Conservation (phyloP, 1,140 invertebrate species). For the Leptinotarsa lineolata region DNA sequence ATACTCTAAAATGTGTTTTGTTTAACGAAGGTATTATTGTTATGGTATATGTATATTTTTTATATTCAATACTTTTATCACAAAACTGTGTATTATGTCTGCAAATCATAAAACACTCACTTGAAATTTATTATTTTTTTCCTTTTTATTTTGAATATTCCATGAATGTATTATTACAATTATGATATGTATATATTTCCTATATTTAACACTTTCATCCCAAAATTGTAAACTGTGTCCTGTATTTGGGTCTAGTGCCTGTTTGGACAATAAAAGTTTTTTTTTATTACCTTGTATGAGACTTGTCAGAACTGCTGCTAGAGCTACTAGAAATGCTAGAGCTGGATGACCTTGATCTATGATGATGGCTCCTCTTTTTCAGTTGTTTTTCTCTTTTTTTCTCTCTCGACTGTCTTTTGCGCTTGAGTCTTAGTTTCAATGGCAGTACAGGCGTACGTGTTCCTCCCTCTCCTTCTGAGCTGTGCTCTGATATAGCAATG, state of each 20-base stretch:
- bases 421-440: constrained; percentile 46
- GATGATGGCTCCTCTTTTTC: constrained; percentile 32
- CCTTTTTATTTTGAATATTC: too few species aligned
- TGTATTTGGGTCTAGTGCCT: too few species aligned
- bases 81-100: too few species aligned
- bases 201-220: too few species aligned
- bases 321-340: constrained; percentile 32
- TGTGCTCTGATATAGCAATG: constrained; percentile 11
- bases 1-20: too few species aligned
- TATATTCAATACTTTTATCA: too few species aligned
- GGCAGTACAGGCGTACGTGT: constrained; percentile 39
- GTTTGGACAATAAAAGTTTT: too few species aligned
- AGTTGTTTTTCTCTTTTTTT: constrained; percentile 27
- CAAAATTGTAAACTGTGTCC: too few species aligned
- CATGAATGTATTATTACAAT: too few species aligned
- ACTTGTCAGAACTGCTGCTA: constrained; percentile 27
- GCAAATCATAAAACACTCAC: too few species aligned
- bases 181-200: constrained; percentile 13
- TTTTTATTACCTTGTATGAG: constrained; percentile 26
- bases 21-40: too few species aligned
- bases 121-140: constrained; percentile 13
- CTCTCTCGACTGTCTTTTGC: constrained; percentile 39
- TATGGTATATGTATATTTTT: too few species aligned
- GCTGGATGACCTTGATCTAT: constrained; percentile 31
- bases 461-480: constrained; percentile 14